Base-by-base conservation (phyloP, 1,140 invertebrate genomes). In the Arctopsyche grandis region DNA sequence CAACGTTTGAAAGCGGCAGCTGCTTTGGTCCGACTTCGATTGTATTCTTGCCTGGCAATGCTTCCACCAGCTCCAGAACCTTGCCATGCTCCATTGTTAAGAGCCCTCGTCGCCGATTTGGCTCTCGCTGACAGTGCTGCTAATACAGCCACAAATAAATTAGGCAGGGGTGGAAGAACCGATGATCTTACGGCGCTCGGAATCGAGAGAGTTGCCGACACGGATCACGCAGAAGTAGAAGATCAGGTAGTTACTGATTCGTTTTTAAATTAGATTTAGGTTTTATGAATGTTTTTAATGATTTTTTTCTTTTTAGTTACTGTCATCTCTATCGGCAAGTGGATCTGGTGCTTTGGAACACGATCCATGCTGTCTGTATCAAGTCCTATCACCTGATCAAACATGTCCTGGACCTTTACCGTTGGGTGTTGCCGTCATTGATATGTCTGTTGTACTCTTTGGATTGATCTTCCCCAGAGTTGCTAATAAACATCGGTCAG, bases 101-200 rank as follows among this genome's bases (percentile, higher is more conserved):
- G 97, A 75, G 93, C 99, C 89, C 88, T 99, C n/a, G 97, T 99
- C 1, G 96, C 97, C 0, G 98, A 99, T 88, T 96, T 99, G 81
- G 99, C 98, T 0, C 89, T 99, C 19, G 94, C 96, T 22, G 98
- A 99, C 86, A 98, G 98, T 88, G 93, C 94, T 26, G 95, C 96
- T 19, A 98, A 98, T 84, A 98, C 96, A 16, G 97, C 97, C 0
- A 98, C 97, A 22, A 77, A 76, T 43, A 74, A 75, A 52, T 66
- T 79, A 22, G 78, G 69, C 21, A 71, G 78, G 63, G 70, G 70
- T 19, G 79, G 79, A 16, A 70, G 81, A 29, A 77, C 71, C 14
- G 78, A 80, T 69, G 81, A 82, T 48, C 29, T 80, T 0, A 79
- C 81, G n/a, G 81, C 81, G 0, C 70, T 82, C 5, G 81, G 79